Base-by-base conservation (phyloP, 53 echinoderm and acorn worm genomes). In the Holothuria scabra region DNA sequence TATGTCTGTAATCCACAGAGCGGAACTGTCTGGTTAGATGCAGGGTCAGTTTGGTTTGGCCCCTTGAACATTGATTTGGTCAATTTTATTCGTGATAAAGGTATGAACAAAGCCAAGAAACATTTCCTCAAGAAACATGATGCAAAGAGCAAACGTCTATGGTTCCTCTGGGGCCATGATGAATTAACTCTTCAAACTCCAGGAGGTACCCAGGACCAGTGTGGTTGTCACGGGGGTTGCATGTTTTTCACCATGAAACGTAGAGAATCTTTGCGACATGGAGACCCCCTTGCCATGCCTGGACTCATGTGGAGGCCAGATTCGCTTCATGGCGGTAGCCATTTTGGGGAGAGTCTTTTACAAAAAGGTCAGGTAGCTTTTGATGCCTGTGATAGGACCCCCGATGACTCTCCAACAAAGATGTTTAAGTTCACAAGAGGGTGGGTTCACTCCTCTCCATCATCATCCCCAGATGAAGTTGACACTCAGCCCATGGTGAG, bases 221-320 rank as follows among this genome's bases (percentile, higher is more conserved):
- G 99, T 68, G 99, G 99, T 12, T 99, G 99, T 84, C 89, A 91
- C 14, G 99, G 99, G 0, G 99, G 99, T 5, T 99, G 99, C 66
- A 66, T 87, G 18, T 99, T 99, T 85, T 99, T 99, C 86, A 88
- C 79, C 60, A 33, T 85, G 16, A 88, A 88, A 79, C 70, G 81
- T 23, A 10, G 68, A n/a, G 35, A 84, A 19, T 82, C 88, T 49
- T 55, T 80, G 52, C 82, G 82, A 65, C 75, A 64, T 16, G 82
- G 82, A 23, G 82, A 81, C 24, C 60, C 31, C 60, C 33, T 81
- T 21, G 22, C 62, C 16, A 61, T 81, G 46, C 65, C 63, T 13
- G 82, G 82, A 28, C 26, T 64, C 22, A 44, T 64, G 16, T 87
- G 87, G 81, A 69, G 41, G 30, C 57, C 87, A 10, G 66, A 87